A percentile compares a stretch with the other conserved stretches of the same genome.
These are phyloP conservation scores for Hartigia nigra DNA, from an alignment of 2,888 invertebrate genomes.

Conservation along the genomic window DNA sequence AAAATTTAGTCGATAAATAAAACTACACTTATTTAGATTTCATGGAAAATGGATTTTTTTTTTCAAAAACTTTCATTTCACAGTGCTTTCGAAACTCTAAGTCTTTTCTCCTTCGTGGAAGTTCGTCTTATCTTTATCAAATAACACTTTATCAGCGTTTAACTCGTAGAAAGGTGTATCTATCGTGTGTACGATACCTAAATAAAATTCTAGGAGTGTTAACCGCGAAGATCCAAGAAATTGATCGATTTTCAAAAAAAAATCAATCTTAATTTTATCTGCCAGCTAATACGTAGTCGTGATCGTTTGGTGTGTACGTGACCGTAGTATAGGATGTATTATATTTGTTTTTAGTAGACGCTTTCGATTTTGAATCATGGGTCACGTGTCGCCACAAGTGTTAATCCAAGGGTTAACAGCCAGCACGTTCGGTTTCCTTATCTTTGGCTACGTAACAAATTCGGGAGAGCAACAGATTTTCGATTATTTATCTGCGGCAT, in stretches of 20 bases:
- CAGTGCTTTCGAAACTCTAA: not conserved
- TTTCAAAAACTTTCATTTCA: not conserved
- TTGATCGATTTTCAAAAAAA: not conserved
- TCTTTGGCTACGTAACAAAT: not conserved
- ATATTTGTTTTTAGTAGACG: not conserved
- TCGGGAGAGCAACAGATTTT: constrained; percentile 19
- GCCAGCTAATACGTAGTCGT: not conserved
- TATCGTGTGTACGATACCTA: not conserved
- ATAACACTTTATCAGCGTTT: not conserved
- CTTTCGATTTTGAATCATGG: not conserved
- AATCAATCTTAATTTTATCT: too few species aligned
- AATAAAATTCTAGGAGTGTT: not conserved
- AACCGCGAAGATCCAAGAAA: not conserved
- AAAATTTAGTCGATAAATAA: not conserved
- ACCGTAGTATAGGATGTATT: not conserved
- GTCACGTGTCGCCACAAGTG: not conserved
- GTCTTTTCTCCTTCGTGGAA: not conserved
- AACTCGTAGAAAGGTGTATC: not conserved
- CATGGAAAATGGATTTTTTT: not conserved
- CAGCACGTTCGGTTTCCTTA: not conserved
- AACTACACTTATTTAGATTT: not conserved
- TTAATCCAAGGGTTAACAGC: not conserved
- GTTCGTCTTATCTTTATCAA: not conserved
- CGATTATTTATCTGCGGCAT: constrained; percentile 22
- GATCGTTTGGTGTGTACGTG: not conserved